Base-by-base conservation (phyloP, 2,888 invertebrate species). In the Callosobruchus maculatus region DNA sequence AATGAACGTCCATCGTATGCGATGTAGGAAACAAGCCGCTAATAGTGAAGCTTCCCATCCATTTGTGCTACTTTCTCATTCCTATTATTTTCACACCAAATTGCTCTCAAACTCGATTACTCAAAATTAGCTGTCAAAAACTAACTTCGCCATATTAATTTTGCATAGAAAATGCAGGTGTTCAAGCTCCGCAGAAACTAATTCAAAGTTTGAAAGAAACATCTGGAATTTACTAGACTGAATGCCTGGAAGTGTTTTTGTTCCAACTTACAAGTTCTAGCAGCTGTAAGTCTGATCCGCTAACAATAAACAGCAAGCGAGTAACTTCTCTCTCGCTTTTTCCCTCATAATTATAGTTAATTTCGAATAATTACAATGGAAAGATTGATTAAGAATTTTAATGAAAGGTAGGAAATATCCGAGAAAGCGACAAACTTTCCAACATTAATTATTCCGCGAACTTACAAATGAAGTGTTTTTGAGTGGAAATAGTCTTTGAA, bases 351-450 rank as follows among this genome's bases (percentile, higher is more conserved):
- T 76, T 76, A 49, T 49, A 49, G 77, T 77, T 76, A 77, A 78
- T 77, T 77, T 72, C 70, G 74, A 74, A 77, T 76, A 77, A 78
- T 78, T 77, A 75, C 74, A 71, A 74, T 74, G 75, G 74, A 75
- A 75, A 77, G 77, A 78, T 78, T 78, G 78, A 78, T 78, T 78
- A 76, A 77, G 78, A 75, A 78, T 78, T 78, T 75, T 74, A 77
- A 78, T 74, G 76, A 74, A 31, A 70, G 21, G 49, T 72, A 72
- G 72, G 72, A 70, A 70, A 74, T 73, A 30, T n/a, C 67, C 70
- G 71, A 73, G 71, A 67, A 26, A 74, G 74, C 74, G 76, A 75
- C 77, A 77, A 76, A 76, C 75, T 72, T 75, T 75, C 20, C 74
- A 74, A 73, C 74, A 77, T 78, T 78, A 78, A 78, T 78, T 78